Conservation (phyloP, 2,888 invertebrate genomes). For the Cyaniris semiargus region DNA sequence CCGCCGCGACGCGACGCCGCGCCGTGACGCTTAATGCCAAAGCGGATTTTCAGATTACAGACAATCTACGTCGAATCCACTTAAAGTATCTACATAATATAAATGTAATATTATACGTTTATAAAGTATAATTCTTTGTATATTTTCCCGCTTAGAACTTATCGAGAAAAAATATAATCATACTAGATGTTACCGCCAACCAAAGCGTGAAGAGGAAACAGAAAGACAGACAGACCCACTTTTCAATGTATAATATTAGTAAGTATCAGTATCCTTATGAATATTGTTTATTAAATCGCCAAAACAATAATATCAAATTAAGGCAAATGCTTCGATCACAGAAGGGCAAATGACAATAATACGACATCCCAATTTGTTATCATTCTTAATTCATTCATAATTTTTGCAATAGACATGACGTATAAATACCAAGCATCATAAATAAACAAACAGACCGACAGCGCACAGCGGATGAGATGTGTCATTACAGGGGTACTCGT, state of each 20-base stretch:
- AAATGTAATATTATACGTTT: neutral
- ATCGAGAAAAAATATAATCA: too few relatives aligned
- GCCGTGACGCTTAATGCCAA: neutral
- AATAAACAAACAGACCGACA: slow-evolving; percentile 11
- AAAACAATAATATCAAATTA: too few relatives aligned
- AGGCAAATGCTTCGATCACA: too few relatives aligned
- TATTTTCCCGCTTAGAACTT: neutral
- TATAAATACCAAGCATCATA: neutral
- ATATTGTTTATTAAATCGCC: too few relatives aligned
- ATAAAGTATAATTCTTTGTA: neutral
- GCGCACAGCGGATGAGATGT: slow-evolving; percentile 1
- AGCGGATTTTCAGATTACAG: slow-evolving; percentile 15
- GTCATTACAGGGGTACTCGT: slow-evolving; percentile 27
- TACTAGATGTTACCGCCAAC: too few relatives aligned
- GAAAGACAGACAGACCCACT: too few relatives aligned
- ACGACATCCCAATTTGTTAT: neutral
- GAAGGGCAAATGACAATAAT: neutral
- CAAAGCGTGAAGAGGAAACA: too few relatives aligned
- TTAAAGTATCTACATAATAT: neutral
- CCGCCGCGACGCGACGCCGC: neutral
- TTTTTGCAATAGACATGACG: neutral
- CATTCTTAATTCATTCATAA: neutral
- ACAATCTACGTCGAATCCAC: neutral
- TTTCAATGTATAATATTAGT: too few relatives aligned
- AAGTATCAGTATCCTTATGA: too few relatives aligned